Percentiles rank a stretch among this genome's conserved stretches.
These are phyloP conservation scores for Trachelus troglodyta DNA, from an alignment of 2,888 invertebrate species.

Conservation along the genomic window DNA sequence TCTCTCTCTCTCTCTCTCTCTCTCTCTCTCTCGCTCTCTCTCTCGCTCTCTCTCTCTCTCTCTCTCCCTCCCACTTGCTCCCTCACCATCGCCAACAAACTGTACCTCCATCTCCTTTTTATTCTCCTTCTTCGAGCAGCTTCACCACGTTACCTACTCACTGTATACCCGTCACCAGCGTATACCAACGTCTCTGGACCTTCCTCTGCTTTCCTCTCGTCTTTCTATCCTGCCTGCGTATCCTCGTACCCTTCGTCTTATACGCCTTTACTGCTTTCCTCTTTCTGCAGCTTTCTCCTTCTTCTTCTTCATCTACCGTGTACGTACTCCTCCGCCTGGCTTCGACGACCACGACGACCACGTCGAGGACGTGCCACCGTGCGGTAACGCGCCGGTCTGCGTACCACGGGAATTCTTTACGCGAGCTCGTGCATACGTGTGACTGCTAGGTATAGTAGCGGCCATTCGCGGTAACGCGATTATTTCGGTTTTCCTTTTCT, in stretches of 20 bases:
- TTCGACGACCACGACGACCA: constrained; percentile 4
- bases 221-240: not conserved
- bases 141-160: not conserved
- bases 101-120: not conserved
- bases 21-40: constrained; percentile 31
- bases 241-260: not conserved
- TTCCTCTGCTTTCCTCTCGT: not conserved
- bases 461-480: constrained; percentile 20
- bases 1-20: constrained; percentile 23
- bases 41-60: constrained; percentile 25
- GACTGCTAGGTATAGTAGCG: constrained; percentile 1
- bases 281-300: constrained; percentile 3
- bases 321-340: constrained; percentile 17
- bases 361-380: constrained; percentile 14
- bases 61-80: constrained; percentile 26
- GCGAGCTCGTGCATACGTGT: constrained; percentile 6
- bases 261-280: not conserved
- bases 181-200: not conserved
- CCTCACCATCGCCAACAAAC: constrained; percentile 9
- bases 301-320: constrained; percentile 32
- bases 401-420: constrained; percentile 5
- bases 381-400: constrained; percentile 5
- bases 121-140: not conserved
- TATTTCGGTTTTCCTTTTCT: constrained; percentile 22
- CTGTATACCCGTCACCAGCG: not conserved